A percentile compares a stretch with the other conserved stretches of the same genome.
Evolutionary conservation across 1,140 invertebrate species (phyloP).

Genomic region (Phocides pigmalion): DNA sequence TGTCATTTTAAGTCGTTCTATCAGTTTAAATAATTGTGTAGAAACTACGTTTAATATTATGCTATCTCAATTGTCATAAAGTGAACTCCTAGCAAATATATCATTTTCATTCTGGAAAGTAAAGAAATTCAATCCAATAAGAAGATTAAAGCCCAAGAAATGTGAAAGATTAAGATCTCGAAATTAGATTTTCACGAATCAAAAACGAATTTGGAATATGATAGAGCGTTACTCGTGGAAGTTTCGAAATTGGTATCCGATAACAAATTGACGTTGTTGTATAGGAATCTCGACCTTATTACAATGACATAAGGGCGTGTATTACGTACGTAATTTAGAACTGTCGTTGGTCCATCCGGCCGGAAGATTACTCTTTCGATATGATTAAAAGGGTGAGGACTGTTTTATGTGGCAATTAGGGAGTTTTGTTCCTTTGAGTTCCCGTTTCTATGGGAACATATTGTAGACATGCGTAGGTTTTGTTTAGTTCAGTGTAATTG

Average conservation of each 20-base stretch:
- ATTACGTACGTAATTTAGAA: slow-evolving; percentile 26
- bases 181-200: slow-evolving; percentile 77
- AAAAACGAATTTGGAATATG: slow-evolving; percentile 79
- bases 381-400: slow-evolving; percentile 82
- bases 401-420: slow-evolving; percentile 80
- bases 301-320: slow-evolving; percentile 1
- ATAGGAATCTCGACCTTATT: slow-evolving; percentile 36
- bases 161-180: slow-evolving; percentile 57
- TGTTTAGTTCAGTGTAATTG: background rate
- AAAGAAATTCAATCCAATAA: slow-evolving; percentile 37
- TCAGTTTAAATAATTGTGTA: too few species aligned
- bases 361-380: slow-evolving; percentile 81
- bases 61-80: too few species aligned
- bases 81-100: too few species aligned
- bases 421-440: slow-evolving; percentile 61
- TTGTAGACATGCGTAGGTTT: slow-evolving; percentile 1
- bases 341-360: slow-evolving; percentile 59
- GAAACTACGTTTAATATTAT: too few species aligned
- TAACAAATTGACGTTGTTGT: slow-evolving; percentile 47
- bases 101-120: background rate
- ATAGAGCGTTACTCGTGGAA: slow-evolving; percentile 74
- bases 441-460: slow-evolving; percentile 37
- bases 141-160: slow-evolving; percentile 62
- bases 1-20: too few species aligned
- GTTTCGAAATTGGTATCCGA: slow-evolving; percentile 66